Conservation (phyloP, 2,113 vertebrate genomes). For the Trachemys scripta region DNA sequence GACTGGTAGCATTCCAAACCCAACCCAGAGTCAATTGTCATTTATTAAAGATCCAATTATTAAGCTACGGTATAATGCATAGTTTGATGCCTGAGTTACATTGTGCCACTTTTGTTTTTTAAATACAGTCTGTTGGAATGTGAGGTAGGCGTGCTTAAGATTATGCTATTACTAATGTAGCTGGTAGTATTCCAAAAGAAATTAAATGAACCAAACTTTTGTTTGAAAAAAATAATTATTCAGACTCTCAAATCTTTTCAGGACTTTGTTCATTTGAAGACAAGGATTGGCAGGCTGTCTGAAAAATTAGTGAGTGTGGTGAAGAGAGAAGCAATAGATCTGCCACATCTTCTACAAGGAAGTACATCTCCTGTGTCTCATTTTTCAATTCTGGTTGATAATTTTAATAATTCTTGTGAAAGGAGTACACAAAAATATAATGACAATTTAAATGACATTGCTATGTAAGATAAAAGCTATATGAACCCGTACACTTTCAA, state of each 20-base stretch:
- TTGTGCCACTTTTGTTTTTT: neutral
- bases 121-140: neutral
- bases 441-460: conserved; percentile 48
- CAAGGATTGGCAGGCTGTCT: conserved; percentile 36
- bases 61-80: neutral
- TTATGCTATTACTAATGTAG: neutral
- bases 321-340: conserved; percentile 45
- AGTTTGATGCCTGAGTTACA: neutral
- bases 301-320: conserved; percentile 1
- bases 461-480: conserved; percentile 57
- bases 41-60: neutral
- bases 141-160: neutral
- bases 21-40: neutral
- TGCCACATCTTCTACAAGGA: conserved; percentile 31
- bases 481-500: conserved; percentile 2
- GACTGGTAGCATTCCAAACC: neutral
- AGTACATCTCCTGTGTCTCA: conserved; percentile 5
- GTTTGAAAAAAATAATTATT: conserved; percentile 17
- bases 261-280: neutral
- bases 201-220: conserved; percentile 5
- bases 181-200: conserved; percentile 1
- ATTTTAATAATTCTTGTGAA: conserved; percentile 49
- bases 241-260: conserved; percentile 9
- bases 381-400: conserved; percentile 63
- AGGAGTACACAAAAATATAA: conserved; percentile 35